Base-by-base conservation (phyloP, 2,797 vertebrate species). In the Microctenopoma stevenorrisi region DNA sequence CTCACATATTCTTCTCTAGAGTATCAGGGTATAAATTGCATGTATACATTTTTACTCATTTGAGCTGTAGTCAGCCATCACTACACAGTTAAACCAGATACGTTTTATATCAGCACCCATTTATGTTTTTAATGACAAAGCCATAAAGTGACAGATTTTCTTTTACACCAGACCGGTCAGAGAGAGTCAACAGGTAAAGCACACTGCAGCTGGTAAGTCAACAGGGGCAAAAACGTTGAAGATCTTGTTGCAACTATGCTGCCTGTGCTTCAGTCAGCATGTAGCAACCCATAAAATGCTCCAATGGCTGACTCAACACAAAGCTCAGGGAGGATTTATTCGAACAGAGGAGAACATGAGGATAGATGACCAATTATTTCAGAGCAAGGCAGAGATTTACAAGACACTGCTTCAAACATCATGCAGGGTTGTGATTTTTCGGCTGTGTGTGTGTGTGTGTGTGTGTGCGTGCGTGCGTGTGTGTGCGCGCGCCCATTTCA, bases 301-400 rank as follows among this genome's bases (percentile, higher is more conserved):
- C 62, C 67, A 71, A 68, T 72, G 59, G 68, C 86, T 86, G 80
- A 85, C 52, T 86, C 89, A 82, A 82, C 78, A 81, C 74, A 68
- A 74, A 74, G 75, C 78, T 63, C 56, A 35, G 72, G 0, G 18
- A 72, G 52, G 63, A 57, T 40, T 40, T 44, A 73, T 49, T 13
- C 18, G 16, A 73, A 79, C 33, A 51, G 61, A 76, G 59, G 68
- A 69, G 85, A 89, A 85, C 82, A 91, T 52, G 57, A 79, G 77
- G 79, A 89, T 55, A 67, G 76, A 90, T 70, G 16, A 82, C 37
- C 83, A 89, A 89, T 92, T 90, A 90, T 79, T 72, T 57, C 15
- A 76, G 68, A 56, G 66, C 33, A 46, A 33, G 26, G 52, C 14
- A 4, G 57, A 81, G 61, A 80, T 81, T 86, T 80, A 83, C 63